These are phyloP conservation scores for Aulostomus chinensis DNA, from an alignment of 2,797 vertebrate genomes.

Conservation along the genomic window DNA sequence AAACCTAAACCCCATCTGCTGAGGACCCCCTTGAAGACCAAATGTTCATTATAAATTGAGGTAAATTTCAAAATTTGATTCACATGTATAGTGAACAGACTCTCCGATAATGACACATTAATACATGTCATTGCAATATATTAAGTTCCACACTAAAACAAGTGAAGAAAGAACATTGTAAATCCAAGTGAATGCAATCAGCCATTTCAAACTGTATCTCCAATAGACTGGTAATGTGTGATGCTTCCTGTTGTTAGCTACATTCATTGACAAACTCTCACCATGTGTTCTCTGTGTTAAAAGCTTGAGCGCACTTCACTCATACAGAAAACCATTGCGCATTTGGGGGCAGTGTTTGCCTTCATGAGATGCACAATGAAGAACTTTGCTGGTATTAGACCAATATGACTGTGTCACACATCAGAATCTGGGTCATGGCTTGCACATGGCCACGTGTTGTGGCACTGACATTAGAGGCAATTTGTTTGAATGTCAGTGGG, in stretches of 20 bases:
- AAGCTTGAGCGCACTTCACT: slow-evolving; percentile 37
- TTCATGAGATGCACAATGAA: slow-evolving; percentile 14
- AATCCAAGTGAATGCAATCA: slow-evolving; percentile 52
- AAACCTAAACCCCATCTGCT: no score
- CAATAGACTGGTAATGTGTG: slow-evolving; percentile 27
- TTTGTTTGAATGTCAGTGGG: no score
- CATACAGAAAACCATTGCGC: slow-evolving; percentile 46
- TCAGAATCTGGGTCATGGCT: neutral
- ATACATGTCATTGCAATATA: neutral
- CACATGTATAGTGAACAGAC: neutral
- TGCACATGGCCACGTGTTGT: neutral
- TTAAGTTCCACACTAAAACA: neutral
- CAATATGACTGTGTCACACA: slow-evolving; percentile 19
- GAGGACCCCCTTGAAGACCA: no score
- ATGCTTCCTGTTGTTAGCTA: slow-evolving; percentile 60
- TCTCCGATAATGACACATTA: slow-evolving; percentile 1
- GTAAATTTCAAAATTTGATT: no score
- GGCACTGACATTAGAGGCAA: neutral
- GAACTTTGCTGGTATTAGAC: slow-evolving; percentile 17
- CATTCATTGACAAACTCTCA: slow-evolving; percentile 61
- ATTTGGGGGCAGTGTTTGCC: slow-evolving; percentile 33
- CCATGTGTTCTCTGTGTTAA: slow-evolving; percentile 28
- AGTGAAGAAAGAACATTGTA: slow-evolving; percentile 13
- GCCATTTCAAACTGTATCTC: slow-evolving; percentile 39
- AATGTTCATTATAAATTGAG: no score